Conservation (phyloP, 2,888 invertebrate species). For the Orgyia antiqua region DNA sequence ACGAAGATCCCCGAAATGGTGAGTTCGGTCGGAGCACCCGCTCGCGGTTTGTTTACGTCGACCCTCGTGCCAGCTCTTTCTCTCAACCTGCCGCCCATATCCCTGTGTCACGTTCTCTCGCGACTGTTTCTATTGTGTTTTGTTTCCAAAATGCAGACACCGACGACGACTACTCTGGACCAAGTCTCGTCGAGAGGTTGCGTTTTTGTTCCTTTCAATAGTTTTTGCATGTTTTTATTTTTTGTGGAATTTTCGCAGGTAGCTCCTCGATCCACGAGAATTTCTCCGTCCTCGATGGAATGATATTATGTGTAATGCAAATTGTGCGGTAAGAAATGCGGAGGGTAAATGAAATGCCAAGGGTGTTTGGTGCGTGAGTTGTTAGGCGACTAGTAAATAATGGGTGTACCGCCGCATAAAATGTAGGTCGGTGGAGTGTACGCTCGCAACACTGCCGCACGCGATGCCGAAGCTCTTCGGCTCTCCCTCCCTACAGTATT, state of each 20-base stretch:
- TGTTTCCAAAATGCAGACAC: conserved; percentile 76
- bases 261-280: conserved; percentile 37
- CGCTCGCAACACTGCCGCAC: conserved; percentile 51
- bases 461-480: conserved; percentile 55
- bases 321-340: conserved; percentile 19
- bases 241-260: conserved; percentile 70
- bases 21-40: conserved; percentile 76
- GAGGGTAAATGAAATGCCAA: conserved; percentile 35
- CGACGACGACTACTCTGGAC: conserved; percentile 59
- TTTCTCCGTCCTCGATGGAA: conserved; percentile 39
- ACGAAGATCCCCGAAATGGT: conserved; percentile 72
- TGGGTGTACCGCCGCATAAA: conserved; percentile 66
- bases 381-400: conserved; percentile 59
- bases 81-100: conserved; percentile 73
- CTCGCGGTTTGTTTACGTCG: conserved; percentile 74
- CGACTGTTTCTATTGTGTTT: conserved; percentile 75
- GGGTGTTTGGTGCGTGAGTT: conserved; percentile 54
- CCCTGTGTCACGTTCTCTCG: conserved; percentile 66
- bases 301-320: conserved; percentile 2
- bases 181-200: conserved; percentile 60
- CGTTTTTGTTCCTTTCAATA: conserved; percentile 66
- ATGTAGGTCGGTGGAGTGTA: conserved; percentile 75
- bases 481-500: conserved; percentile 39
- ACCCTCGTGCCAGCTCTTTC: conserved; percentile 65
- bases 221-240: conserved; percentile 43